These are phyloP conservation scores for Proales similis DNA, from an alignment of 1,140 invertebrate species.

Conservation along the genomic window DNA sequence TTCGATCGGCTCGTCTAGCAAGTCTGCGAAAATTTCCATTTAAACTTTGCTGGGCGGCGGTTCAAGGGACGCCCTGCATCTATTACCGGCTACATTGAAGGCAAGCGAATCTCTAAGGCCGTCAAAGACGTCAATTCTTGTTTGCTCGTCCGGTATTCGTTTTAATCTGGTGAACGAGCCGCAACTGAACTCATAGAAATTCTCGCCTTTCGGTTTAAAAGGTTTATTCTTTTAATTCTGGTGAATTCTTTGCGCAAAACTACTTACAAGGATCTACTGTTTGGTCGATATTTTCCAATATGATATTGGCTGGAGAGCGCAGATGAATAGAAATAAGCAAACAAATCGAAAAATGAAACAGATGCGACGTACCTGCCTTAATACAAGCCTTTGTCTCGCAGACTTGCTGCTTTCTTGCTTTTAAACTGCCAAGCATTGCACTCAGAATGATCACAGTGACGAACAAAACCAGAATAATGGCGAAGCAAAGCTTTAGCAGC, in stretches of 20 bases:
- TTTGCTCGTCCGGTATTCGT: conserved; percentile 28
- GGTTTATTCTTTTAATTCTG: background rate
- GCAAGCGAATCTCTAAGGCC: conserved; percentile 6
- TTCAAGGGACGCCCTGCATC: too few relatives aligned
- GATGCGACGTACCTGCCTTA: conserved; percentile 9
- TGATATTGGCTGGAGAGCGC: conserved; percentile 25
- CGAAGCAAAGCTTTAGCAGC: conserved; percentile 1
- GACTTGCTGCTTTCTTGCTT: conserved; percentile 11
- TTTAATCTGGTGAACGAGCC: conserved; percentile 14
- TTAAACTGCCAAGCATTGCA: conserved; percentile 10
- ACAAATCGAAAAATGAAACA: background rate
- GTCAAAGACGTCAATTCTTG: conserved; percentile 16
- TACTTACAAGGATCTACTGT: conserved; percentile 22
- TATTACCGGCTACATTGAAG: conserved; percentile 3
- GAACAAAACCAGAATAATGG: background rate
- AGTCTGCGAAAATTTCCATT: too few relatives aligned
- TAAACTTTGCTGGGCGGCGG: too few relatives aligned
- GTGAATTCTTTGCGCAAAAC: background rate
- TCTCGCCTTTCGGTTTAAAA: conserved; percentile 19
- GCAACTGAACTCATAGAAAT: conserved; percentile 25
- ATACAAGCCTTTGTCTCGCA: conserved; percentile 31
- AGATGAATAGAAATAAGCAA: background rate
- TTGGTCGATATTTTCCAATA: conserved; percentile 15
- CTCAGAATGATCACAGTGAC: conserved; percentile 6
- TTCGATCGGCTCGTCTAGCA: background rate